phyloP scores from a whole-genome alignment of 2,888 invertebrate genomes.

The Cenopis cana region DNA sequence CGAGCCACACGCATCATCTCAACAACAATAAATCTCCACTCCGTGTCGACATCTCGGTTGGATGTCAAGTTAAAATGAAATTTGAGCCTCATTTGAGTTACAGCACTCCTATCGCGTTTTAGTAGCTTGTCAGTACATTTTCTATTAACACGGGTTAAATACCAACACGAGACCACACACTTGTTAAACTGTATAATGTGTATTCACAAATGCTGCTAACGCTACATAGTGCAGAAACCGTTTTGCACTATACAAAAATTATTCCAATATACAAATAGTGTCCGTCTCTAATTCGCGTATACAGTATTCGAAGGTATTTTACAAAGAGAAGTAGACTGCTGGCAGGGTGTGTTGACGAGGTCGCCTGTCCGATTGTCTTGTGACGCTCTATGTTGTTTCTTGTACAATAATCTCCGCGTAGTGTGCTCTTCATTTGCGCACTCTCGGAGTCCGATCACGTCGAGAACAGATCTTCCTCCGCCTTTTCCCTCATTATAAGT shows the following conservation, averaged over 20 bases:
- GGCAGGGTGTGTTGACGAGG: conserved; percentile 19
- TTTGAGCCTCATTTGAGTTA: conserved; percentile 73
- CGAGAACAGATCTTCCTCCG: conserved; percentile 62
- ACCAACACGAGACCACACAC: conserved; percentile 74
- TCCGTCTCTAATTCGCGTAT: conserved; percentile 23
- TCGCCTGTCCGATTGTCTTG: conserved; percentile 43
- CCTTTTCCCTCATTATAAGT: conserved; percentile 74
- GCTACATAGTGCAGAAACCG: neutral
- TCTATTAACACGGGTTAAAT: conserved; percentile 58
- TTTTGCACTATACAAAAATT: conserved; percentile 18
- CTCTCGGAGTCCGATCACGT: conserved; percentile 59
- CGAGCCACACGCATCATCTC: conserved; percentile 62
- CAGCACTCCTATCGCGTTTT: conserved; percentile 69
- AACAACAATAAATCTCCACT: conserved; percentile 73
- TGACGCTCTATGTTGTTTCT: conserved; percentile 50
- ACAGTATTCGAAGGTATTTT: conserved; percentile 21
- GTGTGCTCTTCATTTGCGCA: conserved; percentile 70
- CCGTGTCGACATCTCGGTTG: conserved; percentile 68
- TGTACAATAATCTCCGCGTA: conserved; percentile 49
- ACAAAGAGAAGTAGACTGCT: conserved; percentile 16
- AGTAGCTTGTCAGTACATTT: conserved; percentile 60
- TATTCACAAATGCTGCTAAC: neutral
- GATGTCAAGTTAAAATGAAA: conserved; percentile 66
- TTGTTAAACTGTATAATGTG: conserved; percentile 25
- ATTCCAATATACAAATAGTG: conserved; percentile 25